phyloP scores from a whole-genome alignment of 2,888 invertebrate species.

The Acleris cristana region DNA sequence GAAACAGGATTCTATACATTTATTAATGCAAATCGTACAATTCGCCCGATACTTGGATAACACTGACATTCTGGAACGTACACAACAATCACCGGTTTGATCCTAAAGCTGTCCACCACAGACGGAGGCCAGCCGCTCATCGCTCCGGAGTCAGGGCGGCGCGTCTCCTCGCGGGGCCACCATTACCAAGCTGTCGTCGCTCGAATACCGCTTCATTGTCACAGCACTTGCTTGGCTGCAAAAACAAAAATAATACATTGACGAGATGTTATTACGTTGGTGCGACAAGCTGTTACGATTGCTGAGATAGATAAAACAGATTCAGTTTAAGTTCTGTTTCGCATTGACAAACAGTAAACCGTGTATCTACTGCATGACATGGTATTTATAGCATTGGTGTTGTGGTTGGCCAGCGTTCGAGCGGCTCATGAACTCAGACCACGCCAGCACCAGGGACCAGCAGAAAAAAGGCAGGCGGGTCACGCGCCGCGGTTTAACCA shows the following conservation, averaged over 20 bases:
- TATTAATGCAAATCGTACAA: background rate
- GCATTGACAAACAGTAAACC: too few relatives aligned
- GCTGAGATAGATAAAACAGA: too few relatives aligned
- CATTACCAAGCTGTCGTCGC: conserved; percentile 78
- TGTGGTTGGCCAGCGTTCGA: too few relatives aligned
- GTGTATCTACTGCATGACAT: too few relatives aligned
- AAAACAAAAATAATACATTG: conserved; percentile 33
- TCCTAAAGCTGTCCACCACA: conserved; percentile 3
- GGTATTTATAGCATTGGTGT: too few relatives aligned
- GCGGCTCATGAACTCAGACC: too few relatives aligned
- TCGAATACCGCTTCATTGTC: conserved; percentile 75
- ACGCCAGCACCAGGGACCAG: too few relatives aligned
- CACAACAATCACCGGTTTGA: background rate
- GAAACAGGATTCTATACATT: background rate
- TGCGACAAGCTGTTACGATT: too few relatives aligned
- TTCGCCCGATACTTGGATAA: background rate
- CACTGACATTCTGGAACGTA: background rate
- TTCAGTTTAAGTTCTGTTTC: too few relatives aligned
- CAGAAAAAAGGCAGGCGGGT: too few relatives aligned
- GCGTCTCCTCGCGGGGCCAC: conserved; percentile 61
- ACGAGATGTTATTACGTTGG: too few relatives aligned
- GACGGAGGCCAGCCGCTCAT: conserved; percentile 9
- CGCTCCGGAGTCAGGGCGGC: conserved; percentile 57
- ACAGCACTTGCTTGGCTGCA: conserved; percentile 70
- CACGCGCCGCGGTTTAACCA: too few relatives aligned